Evolutionary conservation across 1,140 invertebrate species (phyloP), one percentile per base, ranked within the genome.

Genomic region (Drosophila sucinea): DNA sequence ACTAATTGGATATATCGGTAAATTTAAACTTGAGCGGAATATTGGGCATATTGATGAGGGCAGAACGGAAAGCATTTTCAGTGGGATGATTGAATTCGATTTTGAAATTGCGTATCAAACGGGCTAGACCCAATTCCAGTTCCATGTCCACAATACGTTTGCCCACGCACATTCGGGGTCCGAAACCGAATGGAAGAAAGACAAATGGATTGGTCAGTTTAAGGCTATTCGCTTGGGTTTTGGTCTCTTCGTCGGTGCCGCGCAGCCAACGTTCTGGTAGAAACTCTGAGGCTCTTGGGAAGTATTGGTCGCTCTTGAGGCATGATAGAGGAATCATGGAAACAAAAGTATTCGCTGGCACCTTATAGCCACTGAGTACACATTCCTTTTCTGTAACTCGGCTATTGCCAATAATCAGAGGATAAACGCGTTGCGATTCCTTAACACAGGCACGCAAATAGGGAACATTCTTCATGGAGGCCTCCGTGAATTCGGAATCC

Each of bases 121-220:
- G 94, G 7, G 94, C 91, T 1, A 95, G 73, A 32, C 94, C 94
- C 11, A 95, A 91, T 81, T 95, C 94, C 30, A 96, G 87, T 90
- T 96, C 95, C 81, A 96, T 93, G 77, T 96, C 94, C 1, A 96
- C 96, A 76, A 97, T 94, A 60, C 96, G 92, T 73, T 95, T 93
- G 2, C 94, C 94, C 51, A 94, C 92, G 64, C 94, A 94, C 77
- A 92, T 93, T 5, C 94, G 89, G 0, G 93, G 93, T n/a, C 95
- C 95, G 63, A 94, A 94, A 0, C 95, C 95, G 72, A 95, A 95
- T 0, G 94, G 94, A 57, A 96, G 91, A 35, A 94, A 93, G 0
- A 94, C 92, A 70, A 94, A 95, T 0, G 94, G 94, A 92, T 95
- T 92, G 35, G 91, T 92, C 8, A 87, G 73, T 68, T 92, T 92